phyloP scores from a whole-genome alignment of 1,140 invertebrate species.

The Temnothorax curvispinosus region DNA sequence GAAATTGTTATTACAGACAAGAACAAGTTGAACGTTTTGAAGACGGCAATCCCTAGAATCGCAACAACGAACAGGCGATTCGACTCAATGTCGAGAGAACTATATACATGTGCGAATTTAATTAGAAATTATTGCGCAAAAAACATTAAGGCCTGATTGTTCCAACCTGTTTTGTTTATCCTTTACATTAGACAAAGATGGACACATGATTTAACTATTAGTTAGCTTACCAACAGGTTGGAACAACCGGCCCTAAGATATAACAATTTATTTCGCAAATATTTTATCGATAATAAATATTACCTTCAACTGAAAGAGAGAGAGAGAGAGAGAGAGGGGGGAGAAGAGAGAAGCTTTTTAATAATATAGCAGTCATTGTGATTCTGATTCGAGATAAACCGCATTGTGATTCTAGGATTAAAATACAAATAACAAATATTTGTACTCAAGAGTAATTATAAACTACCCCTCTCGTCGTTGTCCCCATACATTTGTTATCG shows the following conservation, averaged over 20 bases:
- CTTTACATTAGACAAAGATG: no score
- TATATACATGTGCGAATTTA: not conserved
- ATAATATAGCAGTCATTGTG: not conserved
- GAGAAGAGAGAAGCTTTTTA: not conserved
- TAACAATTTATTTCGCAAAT: slow-evolving; percentile 3
- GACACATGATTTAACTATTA: no score
- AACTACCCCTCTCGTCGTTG: not conserved
- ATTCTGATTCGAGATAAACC: not conserved
- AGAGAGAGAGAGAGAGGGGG: not conserved
- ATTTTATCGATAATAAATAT: slow-evolving; percentile 8
- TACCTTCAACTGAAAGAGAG: not conserved
- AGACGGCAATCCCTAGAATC: not conserved
- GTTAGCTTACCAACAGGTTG: no score
- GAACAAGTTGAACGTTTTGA: not conserved
- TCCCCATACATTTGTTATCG: not conserved
- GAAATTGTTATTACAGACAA: not conserved
- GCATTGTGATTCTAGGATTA: slow-evolving; percentile 14
- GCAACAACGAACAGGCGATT: not conserved
- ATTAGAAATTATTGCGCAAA: not conserved
- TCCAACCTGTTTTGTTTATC: no score
- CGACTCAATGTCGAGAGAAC: not conserved
- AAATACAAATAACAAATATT: slow-evolving; percentile 27
- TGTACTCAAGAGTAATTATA: slow-evolving; percentile 3
- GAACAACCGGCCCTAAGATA: not conserved
- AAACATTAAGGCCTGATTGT: not conserved